Percentiles rank a stretch among this genome's conserved stretches.
phyloP scores from a whole-genome alignment of 2,888 invertebrate genomes.

The Ophion ventricosus region DNA sequence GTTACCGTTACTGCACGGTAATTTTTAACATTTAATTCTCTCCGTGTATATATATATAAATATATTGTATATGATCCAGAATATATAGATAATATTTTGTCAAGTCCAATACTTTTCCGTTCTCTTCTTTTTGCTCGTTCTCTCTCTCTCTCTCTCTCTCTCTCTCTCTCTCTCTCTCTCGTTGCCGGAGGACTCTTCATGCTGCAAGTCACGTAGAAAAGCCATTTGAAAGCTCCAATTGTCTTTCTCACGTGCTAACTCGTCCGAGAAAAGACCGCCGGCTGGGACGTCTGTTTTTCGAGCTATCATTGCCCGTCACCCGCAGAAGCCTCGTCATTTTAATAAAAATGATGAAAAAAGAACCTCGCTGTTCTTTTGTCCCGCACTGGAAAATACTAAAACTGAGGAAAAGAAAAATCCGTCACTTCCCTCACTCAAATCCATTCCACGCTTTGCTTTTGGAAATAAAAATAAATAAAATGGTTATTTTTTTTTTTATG shows the following conservation, averaged over 20 bases:
- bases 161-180: neutral
- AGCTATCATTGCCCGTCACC: conserved; percentile 41
- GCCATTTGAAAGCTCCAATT: conserved; percentile 66
- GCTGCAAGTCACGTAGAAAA: conserved; percentile 67
- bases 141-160: conserved; percentile 9
- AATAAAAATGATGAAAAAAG: neutral
- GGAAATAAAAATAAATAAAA: too few species aligned
- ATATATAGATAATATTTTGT: conserved; percentile 43
- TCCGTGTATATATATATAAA: neutral
- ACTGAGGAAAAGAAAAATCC: neutral
- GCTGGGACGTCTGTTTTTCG: conserved; percentile 40
- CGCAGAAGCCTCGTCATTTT: conserved; percentile 1
- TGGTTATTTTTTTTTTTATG: too few species aligned
- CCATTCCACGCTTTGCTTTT: neutral
- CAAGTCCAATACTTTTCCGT: conserved; percentile 34
- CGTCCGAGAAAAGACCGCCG: conserved; percentile 32
- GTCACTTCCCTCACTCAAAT: neutral
- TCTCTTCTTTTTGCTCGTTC: neutral
- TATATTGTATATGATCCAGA: conserved; percentile 46
- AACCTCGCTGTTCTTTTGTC: neutral
- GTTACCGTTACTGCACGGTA: too few species aligned
- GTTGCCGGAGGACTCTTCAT: conserved; percentile 31
- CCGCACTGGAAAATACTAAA: neutral
- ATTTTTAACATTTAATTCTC: too few species aligned
- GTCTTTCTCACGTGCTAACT: conserved; percentile 54